Conservation (phyloP, 2,113 vertebrate genomes). For the Eubucco bourcierii region DNA sequence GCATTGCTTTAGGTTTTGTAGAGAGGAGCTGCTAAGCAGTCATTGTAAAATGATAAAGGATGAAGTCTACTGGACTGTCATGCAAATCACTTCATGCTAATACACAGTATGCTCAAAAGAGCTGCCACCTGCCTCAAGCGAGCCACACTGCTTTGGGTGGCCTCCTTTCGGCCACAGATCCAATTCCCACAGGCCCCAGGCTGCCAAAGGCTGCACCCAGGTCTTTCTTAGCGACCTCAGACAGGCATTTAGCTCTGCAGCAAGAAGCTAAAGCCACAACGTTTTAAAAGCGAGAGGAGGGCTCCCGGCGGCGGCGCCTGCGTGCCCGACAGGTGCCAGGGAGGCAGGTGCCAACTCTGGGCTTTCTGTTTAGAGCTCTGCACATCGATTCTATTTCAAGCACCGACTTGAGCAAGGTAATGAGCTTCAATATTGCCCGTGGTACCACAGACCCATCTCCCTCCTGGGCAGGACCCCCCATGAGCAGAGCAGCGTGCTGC, state of each 20-base stretch:
- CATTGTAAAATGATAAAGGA: conserved; percentile 49
- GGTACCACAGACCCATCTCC: conserved; percentile 88
- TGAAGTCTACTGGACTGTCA: conserved; percentile 59
- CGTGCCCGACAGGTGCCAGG: conserved; percentile 9
- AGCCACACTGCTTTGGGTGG: background rate
- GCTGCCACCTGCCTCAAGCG: conserved; percentile 70
- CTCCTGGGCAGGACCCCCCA: conserved; percentile 77
- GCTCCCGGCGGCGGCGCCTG: background rate
- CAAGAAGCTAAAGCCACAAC: too few relatives aligned
- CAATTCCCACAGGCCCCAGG: background rate
- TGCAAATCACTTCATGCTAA: conserved; percentile 69
- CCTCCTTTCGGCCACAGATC: background rate
- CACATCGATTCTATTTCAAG: conserved; percentile 32
- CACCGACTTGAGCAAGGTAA: conserved; percentile 53
- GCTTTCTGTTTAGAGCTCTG: conserved; percentile 45
- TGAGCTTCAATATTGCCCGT: conserved; percentile 91
- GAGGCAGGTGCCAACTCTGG: conserved; percentile 69
- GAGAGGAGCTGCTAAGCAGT: conserved; percentile 33
- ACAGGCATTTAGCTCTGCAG: background rate
- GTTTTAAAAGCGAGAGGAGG: background rate
- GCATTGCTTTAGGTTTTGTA: background rate
- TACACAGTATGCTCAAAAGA: conserved; percentile 34
- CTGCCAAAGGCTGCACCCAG: background rate
- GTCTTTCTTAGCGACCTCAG: background rate
- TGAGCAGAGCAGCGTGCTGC: conserved; percentile 75